These are phyloP conservation scores for Drosophila hamatofila DNA, from an alignment of 2,888 invertebrate genomes.

Conservation along the genomic window DNA sequence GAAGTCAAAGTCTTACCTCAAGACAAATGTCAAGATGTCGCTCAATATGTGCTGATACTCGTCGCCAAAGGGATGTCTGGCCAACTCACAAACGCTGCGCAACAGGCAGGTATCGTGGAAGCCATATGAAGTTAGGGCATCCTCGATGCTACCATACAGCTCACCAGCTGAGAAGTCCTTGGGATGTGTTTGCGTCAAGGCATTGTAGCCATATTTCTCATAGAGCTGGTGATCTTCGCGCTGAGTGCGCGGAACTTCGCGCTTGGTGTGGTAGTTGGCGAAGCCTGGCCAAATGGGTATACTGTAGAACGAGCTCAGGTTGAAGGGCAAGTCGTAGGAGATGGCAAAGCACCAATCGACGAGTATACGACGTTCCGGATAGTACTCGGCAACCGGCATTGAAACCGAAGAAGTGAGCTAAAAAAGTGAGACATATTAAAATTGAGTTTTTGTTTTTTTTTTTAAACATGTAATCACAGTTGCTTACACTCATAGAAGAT, in stretches of 20 bases:
- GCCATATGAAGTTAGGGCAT: constrained; percentile 80
- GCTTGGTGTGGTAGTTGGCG: constrained; percentile 62
- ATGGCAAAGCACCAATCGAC: constrained; percentile 85
- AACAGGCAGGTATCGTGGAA: constrained; percentile 90
- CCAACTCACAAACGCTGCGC: constrained; percentile 89
- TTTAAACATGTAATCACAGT: too few relatives aligned
- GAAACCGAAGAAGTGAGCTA: constrained; percentile 83
- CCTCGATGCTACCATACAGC: constrained; percentile 82
- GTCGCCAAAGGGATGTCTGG: constrained; percentile 87
- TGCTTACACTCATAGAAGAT: constrained; percentile 63
- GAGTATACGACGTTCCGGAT: constrained; percentile 81
- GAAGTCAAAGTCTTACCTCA: constrained; percentile 87
- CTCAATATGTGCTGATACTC: constrained; percentile 87
- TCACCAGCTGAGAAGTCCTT: constrained; percentile 84
- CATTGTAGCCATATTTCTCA: constrained; percentile 60
- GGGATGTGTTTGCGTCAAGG: constrained; percentile 66
- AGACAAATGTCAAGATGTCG: constrained; percentile 88
- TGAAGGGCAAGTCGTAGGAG: constrained; percentile 80
- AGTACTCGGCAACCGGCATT: constrained; percentile 77
- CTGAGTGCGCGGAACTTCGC: constrained; percentile 26
- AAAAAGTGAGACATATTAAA: too few relatives aligned
- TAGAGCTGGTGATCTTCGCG: constrained; percentile 39
- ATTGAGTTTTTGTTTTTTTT: too few relatives aligned
- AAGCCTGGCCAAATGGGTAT: constrained; percentile 83
- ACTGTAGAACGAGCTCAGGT: constrained; percentile 79